These are phyloP conservation scores for Sminthurinus aureus DNA, from an alignment of 2,888 invertebrate genomes.

Conservation along the genomic window DNA sequence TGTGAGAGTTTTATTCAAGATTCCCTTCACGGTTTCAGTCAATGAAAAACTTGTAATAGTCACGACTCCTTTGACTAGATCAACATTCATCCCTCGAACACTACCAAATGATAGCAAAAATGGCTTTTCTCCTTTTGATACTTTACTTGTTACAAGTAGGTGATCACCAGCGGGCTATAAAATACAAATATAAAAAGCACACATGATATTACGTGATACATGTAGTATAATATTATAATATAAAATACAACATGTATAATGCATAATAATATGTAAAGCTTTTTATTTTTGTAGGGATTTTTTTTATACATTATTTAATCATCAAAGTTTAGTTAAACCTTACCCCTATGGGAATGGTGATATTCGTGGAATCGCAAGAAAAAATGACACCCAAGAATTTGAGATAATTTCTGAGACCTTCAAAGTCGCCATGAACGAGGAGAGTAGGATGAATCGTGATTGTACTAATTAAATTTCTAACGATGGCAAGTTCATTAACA, in stretches of 20 bases:
- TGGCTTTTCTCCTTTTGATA: slow-evolving; percentile 5
- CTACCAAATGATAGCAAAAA: slow-evolving; percentile 20
- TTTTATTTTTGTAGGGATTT: too few species aligned
- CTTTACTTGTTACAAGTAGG: too few species aligned
- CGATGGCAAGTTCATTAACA: not conserved
- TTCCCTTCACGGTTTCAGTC: not conserved
- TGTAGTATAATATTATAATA: too few species aligned
- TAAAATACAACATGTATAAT: too few species aligned
- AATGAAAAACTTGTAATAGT: not conserved
- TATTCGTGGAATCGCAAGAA: not conserved
- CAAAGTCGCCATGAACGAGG: slow-evolving; percentile 11
- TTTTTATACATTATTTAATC: too few species aligned
- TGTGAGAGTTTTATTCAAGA: not conserved
- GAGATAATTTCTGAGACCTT: not conserved
- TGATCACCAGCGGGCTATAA: too few species aligned
- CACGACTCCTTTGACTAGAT: not conserved
- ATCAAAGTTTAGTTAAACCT: too few species aligned
- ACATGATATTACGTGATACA: too few species aligned
- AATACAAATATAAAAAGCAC: too few species aligned
- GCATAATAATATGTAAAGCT: too few species aligned
- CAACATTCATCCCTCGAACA: slow-evolving; percentile 10
- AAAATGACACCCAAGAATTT: slow-evolving; percentile 9
- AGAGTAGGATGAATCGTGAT: slow-evolving; percentile 13
- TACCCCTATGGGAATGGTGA: slow-evolving; percentile 29
- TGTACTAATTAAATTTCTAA: slow-evolving; percentile 21